Evolutionary conservation across 2,888 invertebrate genomes (phyloP).

Genomic region (Polydrusus cervinus): DNA sequence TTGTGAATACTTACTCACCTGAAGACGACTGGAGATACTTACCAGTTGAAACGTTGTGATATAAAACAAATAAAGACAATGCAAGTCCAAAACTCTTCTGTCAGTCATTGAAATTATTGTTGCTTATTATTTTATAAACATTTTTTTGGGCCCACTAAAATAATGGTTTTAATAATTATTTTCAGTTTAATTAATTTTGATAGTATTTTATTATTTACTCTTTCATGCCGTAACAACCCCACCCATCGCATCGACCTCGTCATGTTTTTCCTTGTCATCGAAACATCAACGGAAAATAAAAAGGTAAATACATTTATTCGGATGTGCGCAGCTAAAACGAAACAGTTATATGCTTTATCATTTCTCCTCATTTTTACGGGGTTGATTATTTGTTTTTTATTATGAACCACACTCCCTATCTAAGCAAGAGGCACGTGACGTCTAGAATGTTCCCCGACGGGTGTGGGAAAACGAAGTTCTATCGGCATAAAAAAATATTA

Average conservation of each 20-base stretch:
- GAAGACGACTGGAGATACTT: too few species aligned
- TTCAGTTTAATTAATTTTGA: too few species aligned
- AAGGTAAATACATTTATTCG: conserved; percentile 26
- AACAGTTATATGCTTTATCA: conserved; percentile 43
- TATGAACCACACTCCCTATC: conserved; percentile 62
- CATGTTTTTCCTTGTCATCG: background rate
- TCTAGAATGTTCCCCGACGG: conserved; percentile 37
- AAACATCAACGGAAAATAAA: conserved; percentile 1
- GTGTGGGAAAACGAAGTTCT: conserved; percentile 62
- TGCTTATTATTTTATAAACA: too few species aligned
- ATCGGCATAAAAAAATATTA: conserved; percentile 69
- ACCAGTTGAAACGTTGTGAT: too few species aligned
- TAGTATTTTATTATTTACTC: too few species aligned
- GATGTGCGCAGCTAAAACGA: conserved; percentile 20
- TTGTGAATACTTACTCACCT: too few species aligned
- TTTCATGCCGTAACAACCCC: too few species aligned
- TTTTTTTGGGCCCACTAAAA: too few species aligned
- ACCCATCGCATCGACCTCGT: background rate
- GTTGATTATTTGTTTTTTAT: conserved; percentile 59
- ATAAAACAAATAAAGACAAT: too few species aligned
- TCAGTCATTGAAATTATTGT: too few species aligned
- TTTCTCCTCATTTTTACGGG: conserved; percentile 41
- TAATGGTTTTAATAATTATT: too few species aligned
- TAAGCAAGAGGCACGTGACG: conserved; percentile 67
- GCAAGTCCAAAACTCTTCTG: too few species aligned